Evolutionary conservation across 1,140 invertebrate species (phyloP), one percentile per base, ranked within the genome.

Genomic region (Anastrepha ludens): DNA sequence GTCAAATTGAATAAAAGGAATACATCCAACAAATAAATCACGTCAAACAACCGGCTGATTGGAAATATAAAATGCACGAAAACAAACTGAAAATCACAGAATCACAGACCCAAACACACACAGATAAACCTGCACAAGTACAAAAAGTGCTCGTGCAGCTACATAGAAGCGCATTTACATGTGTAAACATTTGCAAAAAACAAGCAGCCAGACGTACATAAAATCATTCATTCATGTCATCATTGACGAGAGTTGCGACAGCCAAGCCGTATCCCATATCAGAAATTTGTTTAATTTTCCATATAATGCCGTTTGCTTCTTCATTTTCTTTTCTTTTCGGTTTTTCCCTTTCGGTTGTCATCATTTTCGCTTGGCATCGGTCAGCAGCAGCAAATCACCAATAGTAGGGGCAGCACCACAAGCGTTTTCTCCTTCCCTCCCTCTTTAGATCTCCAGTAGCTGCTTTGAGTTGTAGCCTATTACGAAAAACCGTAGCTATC

Each of bases 81-180:
- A 55, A 11, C n/a, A 6, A 15, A 17, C 60, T 62, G 13, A 62
- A 62, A 62, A 62, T n/a, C 13, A 62, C 13, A 3, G 15, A 62
- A 62, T n/a, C 13, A 62, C 13, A 3, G 15, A 62, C 13, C 8
- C 15, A 62, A 62, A 17, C 60, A 62, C 60, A 15, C 15, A 62
- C 60, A 62, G 8, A 5, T 15, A 62, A 17, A 55, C 50, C 50
- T 2, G 50, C 11, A 55, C 50, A 55, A 2, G 50, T 11, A 55
- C 50, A 6, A 55, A 55, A 55, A 6, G 50, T 6, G 50, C 50
- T 20, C 15, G 15, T 1, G 64, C 7, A 65, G 64, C 7, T 15
- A 65, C 17, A 65, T 39, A 15, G 20, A 44, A 65, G 86, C 50
- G 60, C 87, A 89, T 87, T 62, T 62, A 89, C 41, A 20, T 58